Evolutionary conservation across 2,888 invertebrate species (phyloP), one percentile per base, ranked within the genome.

Genomic region (Mythimna pallens): DNA sequence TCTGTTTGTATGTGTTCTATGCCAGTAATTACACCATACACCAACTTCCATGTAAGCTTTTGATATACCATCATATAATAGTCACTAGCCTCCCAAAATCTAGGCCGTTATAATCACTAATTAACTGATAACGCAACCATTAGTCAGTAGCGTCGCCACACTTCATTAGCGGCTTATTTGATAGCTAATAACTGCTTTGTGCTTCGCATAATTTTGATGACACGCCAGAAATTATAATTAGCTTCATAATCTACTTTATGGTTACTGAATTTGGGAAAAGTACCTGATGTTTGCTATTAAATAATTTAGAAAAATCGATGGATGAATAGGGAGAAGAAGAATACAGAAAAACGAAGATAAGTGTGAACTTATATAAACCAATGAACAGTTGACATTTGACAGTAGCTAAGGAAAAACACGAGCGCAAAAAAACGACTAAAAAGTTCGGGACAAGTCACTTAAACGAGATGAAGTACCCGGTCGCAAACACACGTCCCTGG

Each of bases 141-240:
- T 58, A 50, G 14, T 62, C 79, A 62, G 65, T 59, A 59, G 10
- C 14, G 65, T 10, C 71, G 34, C 52, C 30, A 36, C 57, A 68
- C 61, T 62, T 80, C 76, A 80, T 80, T 72, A 80, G 67, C 57
- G 34, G 50, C 25, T 17, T 43, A 52, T 80, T 65, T 72, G 50
- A 54, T 43, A 25, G 59, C 36, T 65, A 75, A 65, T 76, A 72
- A 68, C 62, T 7, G 50, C 2, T 34, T 58, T 70, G n/a, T 22
- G 25, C 12, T 22, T 36, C 70, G 36, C 36, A 43, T 57, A 43
- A 57, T 43, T 58, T 58, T 61, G 34, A 61, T 80, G 30, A 65
- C 25, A 59, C n/a, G 30, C 7, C 12, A 17, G 30, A 25, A 55
- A 54, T 65, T 68, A 65, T 64, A 76, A 70, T 79, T 66, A 74